These are phyloP conservation scores for Lingula anatina DNA, from an alignment of 2,888 invertebrate species.

Conservation along the genomic window DNA sequence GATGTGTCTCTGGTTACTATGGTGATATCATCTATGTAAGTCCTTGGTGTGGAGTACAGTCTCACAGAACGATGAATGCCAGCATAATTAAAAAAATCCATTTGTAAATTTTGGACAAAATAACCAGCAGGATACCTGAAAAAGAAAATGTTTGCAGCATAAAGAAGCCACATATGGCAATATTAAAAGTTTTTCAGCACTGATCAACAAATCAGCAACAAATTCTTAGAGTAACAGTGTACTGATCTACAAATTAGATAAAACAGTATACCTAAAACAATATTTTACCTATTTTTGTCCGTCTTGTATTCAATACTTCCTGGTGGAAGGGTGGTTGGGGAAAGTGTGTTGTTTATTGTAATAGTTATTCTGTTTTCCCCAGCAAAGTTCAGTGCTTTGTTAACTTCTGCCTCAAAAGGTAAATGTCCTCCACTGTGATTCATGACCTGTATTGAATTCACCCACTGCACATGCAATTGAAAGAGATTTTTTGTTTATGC, in stretches of 20 bases:
- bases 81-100: constrained; percentile 98
- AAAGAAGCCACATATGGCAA: too few species aligned
- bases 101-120: constrained; percentile 73
- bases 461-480: too few species aligned
- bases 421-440: constrained; percentile 92
- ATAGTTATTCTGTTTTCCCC: constrained; percentile 69
- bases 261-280: too few species aligned
- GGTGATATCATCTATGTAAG: constrained; percentile 79
- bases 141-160: constrained; percentile 4
- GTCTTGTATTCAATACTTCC: constrained; percentile 58
- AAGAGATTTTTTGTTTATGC: too few species aligned
- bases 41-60: constrained; percentile 78
- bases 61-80: constrained; percentile 92
- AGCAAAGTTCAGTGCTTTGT: constrained; percentile 60
- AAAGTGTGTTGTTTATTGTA: constrained; percentile 87
- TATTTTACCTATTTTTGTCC: constrained; percentile 9
- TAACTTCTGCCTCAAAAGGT: constrained; percentile 86
- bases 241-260: too few species aligned
- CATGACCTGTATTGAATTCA: constrained; percentile 76
- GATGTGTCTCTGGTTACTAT: too few species aligned
- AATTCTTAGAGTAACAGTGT: too few species aligned
- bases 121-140: constrained; percentile 60
- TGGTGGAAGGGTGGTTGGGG: constrained; percentile 84
- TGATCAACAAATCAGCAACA: too few species aligned
- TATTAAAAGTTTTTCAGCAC: too few species aligned